phyloP scores from a whole-genome alignment of 2,797 vertebrate genomes.

The Dipus sagitta region DNA sequence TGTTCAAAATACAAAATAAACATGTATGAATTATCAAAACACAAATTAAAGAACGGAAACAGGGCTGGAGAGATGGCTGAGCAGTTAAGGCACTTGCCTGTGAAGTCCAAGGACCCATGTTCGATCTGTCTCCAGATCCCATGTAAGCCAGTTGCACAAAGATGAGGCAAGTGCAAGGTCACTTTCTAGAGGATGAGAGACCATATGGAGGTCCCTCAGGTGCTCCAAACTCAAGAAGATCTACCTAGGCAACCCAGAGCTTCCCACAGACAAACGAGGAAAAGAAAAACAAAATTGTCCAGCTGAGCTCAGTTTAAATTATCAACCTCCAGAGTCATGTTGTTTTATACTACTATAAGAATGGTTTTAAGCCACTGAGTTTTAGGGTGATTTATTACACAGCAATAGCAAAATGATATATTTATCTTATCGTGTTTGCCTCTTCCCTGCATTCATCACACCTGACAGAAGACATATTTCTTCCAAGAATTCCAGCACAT shows the following conservation, averaged over 20 bases:
- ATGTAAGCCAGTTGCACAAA: too few species aligned
- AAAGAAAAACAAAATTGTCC: background rate
- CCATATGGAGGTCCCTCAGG: background rate
- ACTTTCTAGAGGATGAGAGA: background rate
- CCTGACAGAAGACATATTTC: background rate
- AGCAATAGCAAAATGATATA: background rate
- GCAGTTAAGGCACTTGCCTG: too few species aligned
- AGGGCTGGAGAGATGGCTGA: too few species aligned
- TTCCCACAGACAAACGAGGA: background rate
- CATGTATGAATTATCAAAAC: too few species aligned
- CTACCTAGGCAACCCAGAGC: background rate
- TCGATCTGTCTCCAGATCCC: too few species aligned
- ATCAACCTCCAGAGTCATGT: background rate
- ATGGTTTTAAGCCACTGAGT: conserved; percentile 7
- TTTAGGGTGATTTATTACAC: conserved; percentile 28
- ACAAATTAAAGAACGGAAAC: too few species aligned
- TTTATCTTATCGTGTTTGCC: background rate
- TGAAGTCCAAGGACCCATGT: too few species aligned
- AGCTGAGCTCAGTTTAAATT: background rate
- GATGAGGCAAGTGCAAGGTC: too few species aligned
- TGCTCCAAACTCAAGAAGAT: background rate
- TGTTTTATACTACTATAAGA: background rate
- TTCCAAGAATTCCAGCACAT: conserved; percentile 37
- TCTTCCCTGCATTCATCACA: conserved; percentile 11
- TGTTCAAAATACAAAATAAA: too few species aligned